Evolutionary conservation across 2,888 invertebrate genomes (phyloP), one percentile per base, ranked within the genome.

Genomic region (Tenthredo amoena): DNA sequence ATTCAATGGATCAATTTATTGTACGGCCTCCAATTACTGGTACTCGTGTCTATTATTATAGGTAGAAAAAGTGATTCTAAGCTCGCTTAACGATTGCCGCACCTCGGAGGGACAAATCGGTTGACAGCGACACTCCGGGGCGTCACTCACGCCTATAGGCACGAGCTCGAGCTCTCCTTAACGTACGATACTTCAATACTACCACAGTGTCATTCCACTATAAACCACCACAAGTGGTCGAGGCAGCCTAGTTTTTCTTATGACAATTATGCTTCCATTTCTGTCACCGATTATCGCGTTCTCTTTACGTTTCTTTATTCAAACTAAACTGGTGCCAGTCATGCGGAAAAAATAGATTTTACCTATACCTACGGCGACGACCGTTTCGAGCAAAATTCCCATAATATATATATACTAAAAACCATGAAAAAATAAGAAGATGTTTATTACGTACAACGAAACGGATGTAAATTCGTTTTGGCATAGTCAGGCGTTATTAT

Each of bases 1-100:
- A 77, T 85, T 85, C 85, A 79, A 85, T 85, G 85, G 65, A 79
- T 85, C 77, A 85, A 85, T 85, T 85, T 77, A 85, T 85, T 74
- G 85, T 47, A 79, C 65, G 65, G 77, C 65, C 85, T 85, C 74
- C 85, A 85, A 85, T 85, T 85, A 85, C 85, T 68, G 77, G 15
- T 58, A 79, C 85, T 85, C 65, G 68, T 77, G 85, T 85, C 85
- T 85, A 79, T 85, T 85, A 85, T 85, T 85, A 68, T 85, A 62
- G 85, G 47, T 55, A 76, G 74, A 85, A 85, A 79, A 85, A 85
- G 65, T 79, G 85, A 85, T 85, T 58, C 65, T 79, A 47, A 50
- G 47, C 77, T 85, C 79, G 85, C 40, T 34, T 84, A 84, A 84
- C 77, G 77, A 85, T 65, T 58, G 77, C 74, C 85, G 85, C 85